phyloP scores from a whole-genome alignment of 2,888 invertebrate genomes.

The Lithodes maja region DNA sequence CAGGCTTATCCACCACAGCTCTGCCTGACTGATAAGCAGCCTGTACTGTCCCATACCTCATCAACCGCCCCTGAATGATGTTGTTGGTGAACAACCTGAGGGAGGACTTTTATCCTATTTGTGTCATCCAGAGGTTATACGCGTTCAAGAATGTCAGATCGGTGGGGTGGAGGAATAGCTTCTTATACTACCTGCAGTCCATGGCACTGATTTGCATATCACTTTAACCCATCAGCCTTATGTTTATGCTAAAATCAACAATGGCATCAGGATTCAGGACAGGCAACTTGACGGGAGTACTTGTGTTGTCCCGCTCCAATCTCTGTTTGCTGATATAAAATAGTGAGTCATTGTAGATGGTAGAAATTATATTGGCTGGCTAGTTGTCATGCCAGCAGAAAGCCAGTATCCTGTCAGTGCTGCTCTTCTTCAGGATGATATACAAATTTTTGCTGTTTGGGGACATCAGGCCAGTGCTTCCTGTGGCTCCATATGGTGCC shows the following conservation, averaged over 20 bases:
- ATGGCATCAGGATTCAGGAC: background rate
- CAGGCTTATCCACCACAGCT: background rate
- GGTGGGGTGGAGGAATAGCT: background rate
- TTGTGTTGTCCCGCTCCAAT: background rate
- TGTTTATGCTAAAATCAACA: background rate
- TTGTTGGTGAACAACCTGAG: background rate
- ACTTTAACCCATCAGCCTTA: background rate
- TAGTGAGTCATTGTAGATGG: background rate
- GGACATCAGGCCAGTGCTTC: background rate
- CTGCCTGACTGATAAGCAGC: background rate
- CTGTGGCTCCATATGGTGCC: background rate
- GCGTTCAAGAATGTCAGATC: background rate
- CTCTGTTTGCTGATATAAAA: background rate
- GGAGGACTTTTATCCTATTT: background rate
- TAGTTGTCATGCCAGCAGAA: background rate
- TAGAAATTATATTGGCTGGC: background rate
- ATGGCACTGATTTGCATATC: background rate
- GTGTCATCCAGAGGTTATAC: background rate
- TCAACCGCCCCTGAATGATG: background rate
- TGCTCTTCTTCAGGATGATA: background rate
- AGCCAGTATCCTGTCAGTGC: background rate
- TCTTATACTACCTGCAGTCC: conserved; percentile 11
- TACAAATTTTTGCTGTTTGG: background rate
- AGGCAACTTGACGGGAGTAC: background rate
- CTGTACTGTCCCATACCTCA: background rate